These are phyloP conservation scores for Lithobates sylvaticus DNA, from an alignment of 2,797 vertebrate species.

Conservation along the genomic window DNA sequence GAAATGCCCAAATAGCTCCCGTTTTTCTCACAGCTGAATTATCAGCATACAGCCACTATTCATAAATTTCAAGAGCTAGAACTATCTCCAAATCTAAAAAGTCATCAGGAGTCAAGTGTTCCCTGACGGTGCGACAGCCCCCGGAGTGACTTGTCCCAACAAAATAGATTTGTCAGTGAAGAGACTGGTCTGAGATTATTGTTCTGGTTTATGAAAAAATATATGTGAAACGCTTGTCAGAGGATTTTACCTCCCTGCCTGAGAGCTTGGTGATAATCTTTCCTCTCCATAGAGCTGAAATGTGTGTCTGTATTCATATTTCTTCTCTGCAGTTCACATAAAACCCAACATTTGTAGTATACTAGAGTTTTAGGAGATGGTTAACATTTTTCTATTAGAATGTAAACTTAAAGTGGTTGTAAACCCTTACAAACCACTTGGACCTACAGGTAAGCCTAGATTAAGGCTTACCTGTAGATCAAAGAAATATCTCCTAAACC, in stretches of 20 bases:
- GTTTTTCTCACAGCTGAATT: too few species aligned
- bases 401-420: too few species aligned
- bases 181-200: neutral
- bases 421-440: too few species aligned
- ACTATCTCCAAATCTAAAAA: neutral
- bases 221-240: slow-evolving; percentile 2
- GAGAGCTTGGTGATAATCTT: neutral
- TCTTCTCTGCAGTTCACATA: neutral
- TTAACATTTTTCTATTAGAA: neutral
- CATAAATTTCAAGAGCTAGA: neutral
- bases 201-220: slow-evolving; percentile 1
- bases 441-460: too few species aligned
- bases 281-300: neutral
- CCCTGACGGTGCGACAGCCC: neutral
- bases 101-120: neutral
- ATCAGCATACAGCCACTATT: too few species aligned
- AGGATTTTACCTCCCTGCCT: neutral
- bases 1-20: too few species aligned
- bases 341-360: neutral
- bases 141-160: neutral
- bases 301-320: neutral
- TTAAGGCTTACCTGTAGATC: too few species aligned
- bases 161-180: slow-evolving; percentile 1
- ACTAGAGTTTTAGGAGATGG: neutral
- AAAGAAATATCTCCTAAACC: too few species aligned